Base-by-base conservation (phyloP, 2,113 vertebrate species). In the Calypte anna region DNA sequence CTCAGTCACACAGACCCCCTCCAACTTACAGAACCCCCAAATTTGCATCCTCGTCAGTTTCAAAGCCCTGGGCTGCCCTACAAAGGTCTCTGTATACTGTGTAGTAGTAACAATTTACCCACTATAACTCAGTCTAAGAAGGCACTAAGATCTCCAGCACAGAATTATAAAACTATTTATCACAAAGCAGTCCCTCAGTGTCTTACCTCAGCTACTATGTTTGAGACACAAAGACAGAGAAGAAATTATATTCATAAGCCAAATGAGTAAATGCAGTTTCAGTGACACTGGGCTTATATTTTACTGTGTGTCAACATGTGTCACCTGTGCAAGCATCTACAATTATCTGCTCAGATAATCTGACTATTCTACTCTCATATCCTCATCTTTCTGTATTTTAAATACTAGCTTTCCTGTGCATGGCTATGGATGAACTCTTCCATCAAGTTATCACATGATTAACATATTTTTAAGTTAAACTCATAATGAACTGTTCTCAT, bases 1-100 rank as follows among this genome's bases (percentile, higher is more conserved):
- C 7, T 44, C 5, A 31, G 27, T 59, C 9, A 20, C 17, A 55
- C 5, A 1, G 0, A 51, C 6, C 13, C 1, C 1, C 8, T 63
- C 8, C 31, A 50, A 17, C 4, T 5, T 2, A 2, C 10, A 14
- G 30, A 14, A n/a, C 9, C 4, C n/a, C 6, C 27, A 74, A 13
- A 10, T 24, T 36, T 91, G 5, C 44, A 74, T 38, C 13, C 7
- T 64, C 10, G 9, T 17, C 18, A 3, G 2, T 33, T 33, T 14
- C 14, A 43, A 63, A 31, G 13, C 25, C 11, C 5, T 1, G 0
- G 1, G 7, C 2, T 66, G 10, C 15, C 90, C 13, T 10, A 58
- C 31, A 54, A 76, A 82, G 43, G 28, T 67, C 17, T n/a, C 10
- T 24, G 7, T 36, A 48, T 16, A 57, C 11, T 16, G 18, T 69